These are phyloP conservation scores for Hypomecis punctinalis DNA, from an alignment of 2,888 invertebrate genomes.

Conservation along the genomic window DNA sequence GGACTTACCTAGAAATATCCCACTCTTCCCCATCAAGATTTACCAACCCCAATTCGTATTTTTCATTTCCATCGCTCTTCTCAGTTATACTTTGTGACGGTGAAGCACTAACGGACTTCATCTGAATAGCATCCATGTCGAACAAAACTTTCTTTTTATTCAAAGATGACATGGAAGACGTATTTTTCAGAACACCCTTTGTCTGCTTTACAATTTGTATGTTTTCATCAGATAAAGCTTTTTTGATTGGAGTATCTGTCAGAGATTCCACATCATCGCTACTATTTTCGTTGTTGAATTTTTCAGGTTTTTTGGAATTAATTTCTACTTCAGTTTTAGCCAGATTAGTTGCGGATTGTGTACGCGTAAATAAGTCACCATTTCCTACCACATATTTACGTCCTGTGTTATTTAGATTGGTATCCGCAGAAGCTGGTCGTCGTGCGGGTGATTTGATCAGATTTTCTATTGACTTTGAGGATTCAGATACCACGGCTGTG, in stretches of 20 bases:
- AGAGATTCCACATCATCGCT: constrained; percentile 64
- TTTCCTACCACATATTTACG: constrained; percentile 54
- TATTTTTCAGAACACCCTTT: constrained; percentile 86
- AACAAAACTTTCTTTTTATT: constrained; percentile 88
- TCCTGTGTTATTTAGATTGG: constrained; percentile 50
- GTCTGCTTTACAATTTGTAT: constrained; percentile 63
- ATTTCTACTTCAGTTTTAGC: constrained; percentile 42
- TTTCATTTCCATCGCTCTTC: constrained; percentile 69
- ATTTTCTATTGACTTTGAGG: constrained; percentile 64
- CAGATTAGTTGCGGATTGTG: constrained; percentile 62
- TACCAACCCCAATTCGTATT: constrained; percentile 69
- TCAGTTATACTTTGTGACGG: constrained; percentile 80
- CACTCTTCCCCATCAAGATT: constrained; percentile 81
- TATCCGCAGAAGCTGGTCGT: constrained; percentile 63
- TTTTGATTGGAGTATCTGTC: constrained; percentile 54
- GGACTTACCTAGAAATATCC: constrained; percentile 83
- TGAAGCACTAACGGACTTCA: constrained; percentile 81
- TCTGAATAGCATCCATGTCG: constrained; percentile 85
- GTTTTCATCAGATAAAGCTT: constrained; percentile 60
- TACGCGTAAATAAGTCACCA: constrained; percentile 51
- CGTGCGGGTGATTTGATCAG: constrained; percentile 72
- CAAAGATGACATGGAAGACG: constrained; percentile 81
- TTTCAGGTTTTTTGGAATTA: constrained; percentile 30
- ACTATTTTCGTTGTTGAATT: constrained; percentile 47
- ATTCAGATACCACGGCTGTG: constrained; percentile 48